Evolutionary conservation across 2,113 vertebrate genomes (phyloP).

Genomic region (Trematocara unimaculatum): DNA sequence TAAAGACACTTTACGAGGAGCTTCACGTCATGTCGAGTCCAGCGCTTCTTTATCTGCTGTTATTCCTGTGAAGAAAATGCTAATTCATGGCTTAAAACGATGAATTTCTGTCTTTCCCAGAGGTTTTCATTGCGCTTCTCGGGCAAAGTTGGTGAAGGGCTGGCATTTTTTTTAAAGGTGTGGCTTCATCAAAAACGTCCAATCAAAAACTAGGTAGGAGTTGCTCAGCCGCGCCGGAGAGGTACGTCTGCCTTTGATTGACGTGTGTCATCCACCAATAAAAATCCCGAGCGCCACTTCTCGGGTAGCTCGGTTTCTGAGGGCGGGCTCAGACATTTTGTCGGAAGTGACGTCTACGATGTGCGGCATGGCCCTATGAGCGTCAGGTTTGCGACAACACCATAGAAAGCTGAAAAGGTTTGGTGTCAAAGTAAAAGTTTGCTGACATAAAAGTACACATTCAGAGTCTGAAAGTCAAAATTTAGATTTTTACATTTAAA

Average conservation of each 20-base stretch:
- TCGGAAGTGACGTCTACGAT: constrained; percentile 57
- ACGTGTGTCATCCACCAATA: constrained; percentile 19
- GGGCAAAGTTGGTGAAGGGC: constrained; percentile 28
- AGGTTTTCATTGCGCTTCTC: constrained; percentile 57
- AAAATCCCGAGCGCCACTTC: constrained; percentile 7
- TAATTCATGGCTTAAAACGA: constrained; percentile 17
- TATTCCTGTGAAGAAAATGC: constrained; percentile 5
- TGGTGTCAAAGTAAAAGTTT: background rate
- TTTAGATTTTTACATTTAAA: accelerated
- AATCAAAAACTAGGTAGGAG: constrained; percentile 30
- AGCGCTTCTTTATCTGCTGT: background rate
- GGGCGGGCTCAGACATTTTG: background rate
- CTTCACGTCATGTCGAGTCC: constrained; percentile 49
- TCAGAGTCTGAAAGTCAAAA: accelerated
- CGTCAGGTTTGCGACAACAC: background rate
- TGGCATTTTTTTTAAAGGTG: constrained; percentile 21
- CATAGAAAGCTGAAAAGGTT: background rate
- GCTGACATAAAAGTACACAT: background rate
- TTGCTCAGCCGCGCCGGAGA: background rate
- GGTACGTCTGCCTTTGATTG: background rate
- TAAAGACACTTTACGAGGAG: background rate
- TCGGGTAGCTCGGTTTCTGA: background rate
- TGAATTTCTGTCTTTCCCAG: constrained; percentile 17
- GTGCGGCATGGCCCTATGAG: background rate
- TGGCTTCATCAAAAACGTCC: constrained; percentile 6